Percentiles rank a stretch among this genome's conserved stretches.
phyloP scores from a whole-genome alignment of 1,140 invertebrate genomes.

The Harlomillsia oculata region DNA sequence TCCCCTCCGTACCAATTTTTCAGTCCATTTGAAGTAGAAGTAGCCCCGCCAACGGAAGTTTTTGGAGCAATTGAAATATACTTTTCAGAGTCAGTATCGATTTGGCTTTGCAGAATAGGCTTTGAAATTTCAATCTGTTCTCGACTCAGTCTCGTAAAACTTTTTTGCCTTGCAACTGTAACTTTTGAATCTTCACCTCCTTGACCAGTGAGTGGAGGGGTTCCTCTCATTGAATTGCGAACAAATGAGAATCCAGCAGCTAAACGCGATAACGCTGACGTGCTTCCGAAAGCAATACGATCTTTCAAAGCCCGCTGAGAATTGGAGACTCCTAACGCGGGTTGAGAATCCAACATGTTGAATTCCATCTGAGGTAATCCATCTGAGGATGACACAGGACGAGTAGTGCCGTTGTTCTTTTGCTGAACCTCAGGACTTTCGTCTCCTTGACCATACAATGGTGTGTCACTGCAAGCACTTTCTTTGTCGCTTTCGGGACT shows the following conservation, averaged over 20 bases:
- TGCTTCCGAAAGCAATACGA: conserved; percentile 15
- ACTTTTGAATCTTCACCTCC: not conserved
- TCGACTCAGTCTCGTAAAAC: conserved; percentile 16
- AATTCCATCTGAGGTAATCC: conserved; percentile 13
- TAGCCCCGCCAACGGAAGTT: not conserved
- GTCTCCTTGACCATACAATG: conserved; percentile 16
- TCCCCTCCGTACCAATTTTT: conserved; percentile 19
- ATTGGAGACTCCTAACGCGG: no score
- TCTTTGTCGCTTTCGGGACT: conserved; percentile 18
- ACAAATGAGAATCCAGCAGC: conserved; percentile 31
- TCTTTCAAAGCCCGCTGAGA: no score
- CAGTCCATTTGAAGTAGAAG: not conserved
- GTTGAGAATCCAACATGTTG: no score
- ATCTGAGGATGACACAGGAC: conserved; percentile 47
- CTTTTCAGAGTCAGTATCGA: not conserved
- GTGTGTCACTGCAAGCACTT: conserved; percentile 22
- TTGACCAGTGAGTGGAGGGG: not conserved
- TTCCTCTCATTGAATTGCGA: conserved; percentile 21
- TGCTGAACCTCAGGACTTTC: not conserved
- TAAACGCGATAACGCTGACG: conserved; percentile 24
- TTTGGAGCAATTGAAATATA: not conserved
- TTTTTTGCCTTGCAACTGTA: conserved; percentile 10
- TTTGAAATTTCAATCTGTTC: conserved; percentile 30
- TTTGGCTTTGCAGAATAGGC: conserved; percentile 25
- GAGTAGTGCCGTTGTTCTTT: not conserved